These are phyloP conservation scores for Thamnophis elegans DNA, from an alignment of 2,797 vertebrate genomes.

Conservation along the genomic window DNA sequence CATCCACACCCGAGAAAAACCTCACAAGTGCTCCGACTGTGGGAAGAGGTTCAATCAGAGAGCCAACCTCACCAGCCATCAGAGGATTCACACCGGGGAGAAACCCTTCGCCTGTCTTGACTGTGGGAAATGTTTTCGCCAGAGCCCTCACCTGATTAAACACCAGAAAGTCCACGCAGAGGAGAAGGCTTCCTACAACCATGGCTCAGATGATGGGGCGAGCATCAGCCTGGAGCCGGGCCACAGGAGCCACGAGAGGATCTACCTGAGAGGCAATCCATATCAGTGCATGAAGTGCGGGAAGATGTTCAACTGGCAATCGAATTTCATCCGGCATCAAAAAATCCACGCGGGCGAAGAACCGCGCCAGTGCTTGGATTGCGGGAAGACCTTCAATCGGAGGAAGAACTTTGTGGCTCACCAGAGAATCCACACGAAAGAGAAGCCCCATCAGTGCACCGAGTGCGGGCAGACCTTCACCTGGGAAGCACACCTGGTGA, in stretches of 20 bases:
- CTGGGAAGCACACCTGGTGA: not conserved
- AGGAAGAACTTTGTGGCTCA: constrained; percentile 34
- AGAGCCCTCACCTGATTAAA: constrained; percentile 24
- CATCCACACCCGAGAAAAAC: constrained; percentile 49
- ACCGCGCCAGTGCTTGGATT: constrained; percentile 35
- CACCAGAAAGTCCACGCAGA: constrained; percentile 22
- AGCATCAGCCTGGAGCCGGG: constrained; percentile 50
- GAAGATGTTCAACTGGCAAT: constrained; percentile 59
- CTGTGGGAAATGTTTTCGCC: constrained; percentile 28
- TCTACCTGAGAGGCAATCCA: constrained; percentile 71
- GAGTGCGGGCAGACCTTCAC: not conserved
- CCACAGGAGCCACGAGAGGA: constrained; percentile 68
- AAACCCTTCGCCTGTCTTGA: constrained; percentile 35
- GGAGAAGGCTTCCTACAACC: constrained; percentile 69
- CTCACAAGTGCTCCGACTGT: constrained; percentile 40
- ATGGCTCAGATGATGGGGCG: constrained; percentile 68
- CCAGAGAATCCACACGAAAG: constrained; percentile 41
- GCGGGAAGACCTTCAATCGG: constrained; percentile 48
- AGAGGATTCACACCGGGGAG: constrained; percentile 46
- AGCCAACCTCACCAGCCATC: constrained; percentile 42
- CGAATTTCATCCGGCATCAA: constrained; percentile 59
- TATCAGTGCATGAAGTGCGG: constrained; percentile 55
- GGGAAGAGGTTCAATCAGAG: constrained; percentile 48
- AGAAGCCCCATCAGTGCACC: constrained; percentile 1
- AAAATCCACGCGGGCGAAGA: constrained; percentile 55